These are phyloP conservation scores for Barbus barbus DNA, from an alignment of 2,113 vertebrate species.

Conservation along the genomic window DNA sequence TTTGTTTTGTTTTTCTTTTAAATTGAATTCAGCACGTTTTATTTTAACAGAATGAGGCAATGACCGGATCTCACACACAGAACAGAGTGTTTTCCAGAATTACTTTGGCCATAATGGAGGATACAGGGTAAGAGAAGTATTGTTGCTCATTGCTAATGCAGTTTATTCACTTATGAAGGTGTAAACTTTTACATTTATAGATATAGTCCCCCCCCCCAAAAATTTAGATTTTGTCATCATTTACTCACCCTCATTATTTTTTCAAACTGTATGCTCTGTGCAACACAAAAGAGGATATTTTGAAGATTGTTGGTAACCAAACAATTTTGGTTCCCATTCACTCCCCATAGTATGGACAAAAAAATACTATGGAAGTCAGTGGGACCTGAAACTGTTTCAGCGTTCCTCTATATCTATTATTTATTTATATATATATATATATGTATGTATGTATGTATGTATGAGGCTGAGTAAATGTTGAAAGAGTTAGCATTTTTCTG, in stretches of 20 bases:
- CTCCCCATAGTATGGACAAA: neutral
- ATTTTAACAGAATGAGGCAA: conserved; percentile 93
- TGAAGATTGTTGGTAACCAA: too few species aligned
- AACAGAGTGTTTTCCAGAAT: conserved; percentile 94
- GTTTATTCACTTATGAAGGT: neutral
- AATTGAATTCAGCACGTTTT: neutral
- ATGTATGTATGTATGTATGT: too few species aligned
- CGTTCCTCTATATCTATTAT: too few species aligned
- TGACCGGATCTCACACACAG: conserved; percentile 98
- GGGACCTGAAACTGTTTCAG: neutral
- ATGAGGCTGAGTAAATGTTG: too few species aligned
- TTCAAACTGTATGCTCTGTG: neutral
- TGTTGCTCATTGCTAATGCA: neutral
- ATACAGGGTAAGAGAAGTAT: conserved; percentile 84
- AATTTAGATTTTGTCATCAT: neutral
- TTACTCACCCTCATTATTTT: neutral
- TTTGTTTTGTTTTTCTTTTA: too few species aligned
- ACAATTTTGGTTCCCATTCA: too few species aligned
- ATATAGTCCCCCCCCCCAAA: neutral
- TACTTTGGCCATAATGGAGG: conserved; percentile 96
- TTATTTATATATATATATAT: too few species aligned
- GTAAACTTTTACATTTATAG: neutral
- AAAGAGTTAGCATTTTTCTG: too few species aligned
- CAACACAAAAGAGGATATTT: neutral
- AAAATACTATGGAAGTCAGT: neutral